phyloP scores from a whole-genome alignment of 2,888 invertebrate species.

The Elysia crispata region DNA sequence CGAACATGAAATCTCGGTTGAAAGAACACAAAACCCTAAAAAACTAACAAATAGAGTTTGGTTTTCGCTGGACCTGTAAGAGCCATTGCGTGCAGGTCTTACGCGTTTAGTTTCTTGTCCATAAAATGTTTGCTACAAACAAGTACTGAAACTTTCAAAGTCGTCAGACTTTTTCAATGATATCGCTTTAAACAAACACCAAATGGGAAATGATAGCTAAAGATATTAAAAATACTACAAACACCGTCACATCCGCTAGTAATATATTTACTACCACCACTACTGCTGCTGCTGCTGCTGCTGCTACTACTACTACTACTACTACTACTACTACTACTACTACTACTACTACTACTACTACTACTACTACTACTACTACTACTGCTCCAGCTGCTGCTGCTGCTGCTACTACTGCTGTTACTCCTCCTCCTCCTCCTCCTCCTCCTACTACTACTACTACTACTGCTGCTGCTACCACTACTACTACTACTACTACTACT shows the following conservation, averaged over 20 bases:
- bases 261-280: no score
- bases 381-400: conserved; percentile 18
- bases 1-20: no score
- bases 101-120: no score
- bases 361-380: conserved; percentile 33
- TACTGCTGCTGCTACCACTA: conserved; percentile 21
- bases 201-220: no score
- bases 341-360: conserved; percentile 33
- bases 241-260: background rate
- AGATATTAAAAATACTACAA: conserved; percentile 1
- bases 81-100: no score
- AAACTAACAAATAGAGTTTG: no score
- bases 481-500: conserved; percentile 22
- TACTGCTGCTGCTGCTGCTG: conserved; percentile 22
- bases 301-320: conserved; percentile 21
- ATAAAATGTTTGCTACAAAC: no score
- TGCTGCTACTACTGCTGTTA: background rate
- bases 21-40: no score
- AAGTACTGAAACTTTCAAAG: no score
- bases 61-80: no score
- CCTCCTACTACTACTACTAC: background rate
- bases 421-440: no score
- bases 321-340: conserved; percentile 33
- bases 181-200: background rate
- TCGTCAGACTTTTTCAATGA: no score